Base-by-base conservation (phyloP, 2,888 invertebrate species). In the Acheta domesticus region DNA sequence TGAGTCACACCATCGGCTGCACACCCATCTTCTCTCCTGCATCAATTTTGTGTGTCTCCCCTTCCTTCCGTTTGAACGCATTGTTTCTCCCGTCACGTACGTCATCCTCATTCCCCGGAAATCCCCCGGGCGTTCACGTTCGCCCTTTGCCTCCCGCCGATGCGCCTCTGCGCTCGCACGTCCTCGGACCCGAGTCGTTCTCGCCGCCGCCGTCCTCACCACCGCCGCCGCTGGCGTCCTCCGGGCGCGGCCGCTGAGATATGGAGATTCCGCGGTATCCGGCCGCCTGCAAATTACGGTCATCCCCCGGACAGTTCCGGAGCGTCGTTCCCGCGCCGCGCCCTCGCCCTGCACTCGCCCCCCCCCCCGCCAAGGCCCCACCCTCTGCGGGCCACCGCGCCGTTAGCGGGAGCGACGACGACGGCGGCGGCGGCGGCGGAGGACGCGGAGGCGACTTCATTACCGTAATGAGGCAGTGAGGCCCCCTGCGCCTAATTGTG, bases 251-350 rank as follows among this genome's bases (percentile, higher is more conserved):
- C 62, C 62, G 62, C n/a, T 19, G 62, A 62, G 62, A 62, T 62
- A 62, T 62, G 62, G 62, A 62, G 62, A 62, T 62, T 62, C 62
- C 62, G 62, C n/a, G 62, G 62, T 62, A 62, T 62, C 62, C 62
- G 62, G n/a, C 16, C 62, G 62, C 62, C 62, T 62, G 62, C 62
- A 14, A 62, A 62, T 62, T 62, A 62, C 16, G 16, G 62, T 62
- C 62, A 62, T 62, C 62, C 62, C 62, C 62, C 62, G 62, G 62
- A 62, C 62, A 62, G 62, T 62, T 62, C 62, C n/a, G 62, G 62
- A 62, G n/a, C 62, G 62, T 12, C 62, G n/a, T n/a, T 5, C 16
- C 62, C n/a, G 14, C 62, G 2, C 11, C 62, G 14, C 62, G 1
- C n/a, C 62, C 62, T 62, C 62, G 14, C 62, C 62, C 14, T 19